Percentiles rank a stretch among this genome's conserved stretches.
These are phyloP conservation scores for Notechis scutatus DNA, from an alignment of 2,113 vertebrate genomes.

Conservation along the genomic window DNA sequence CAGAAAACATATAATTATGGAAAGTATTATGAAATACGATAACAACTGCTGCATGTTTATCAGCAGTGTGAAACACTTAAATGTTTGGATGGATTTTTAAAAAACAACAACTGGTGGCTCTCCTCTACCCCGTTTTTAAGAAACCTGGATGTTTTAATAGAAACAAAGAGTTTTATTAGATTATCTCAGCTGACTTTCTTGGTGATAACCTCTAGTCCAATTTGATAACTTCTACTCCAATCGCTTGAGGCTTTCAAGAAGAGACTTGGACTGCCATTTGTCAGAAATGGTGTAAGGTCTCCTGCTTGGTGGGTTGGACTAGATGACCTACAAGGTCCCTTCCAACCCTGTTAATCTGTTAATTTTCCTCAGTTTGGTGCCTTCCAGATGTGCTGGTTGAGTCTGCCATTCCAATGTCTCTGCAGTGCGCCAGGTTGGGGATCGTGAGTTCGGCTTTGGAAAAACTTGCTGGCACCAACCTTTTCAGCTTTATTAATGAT, in stretches of 20 bases:
- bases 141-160: conserved; percentile 52
- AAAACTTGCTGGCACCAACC: conserved; percentile 74
- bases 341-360: not conserved
- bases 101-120: conserved; percentile 5
- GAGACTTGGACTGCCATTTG: no score
- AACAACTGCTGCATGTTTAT: conserved; percentile 59
- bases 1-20: conserved; percentile 76
- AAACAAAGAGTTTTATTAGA: conserved; percentile 65
- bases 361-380: not conserved
- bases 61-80: conserved; percentile 63
- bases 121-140: conserved; percentile 36
- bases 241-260: no score
- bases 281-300: no score
- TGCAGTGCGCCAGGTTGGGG: not conserved
- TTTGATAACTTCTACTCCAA: no score
- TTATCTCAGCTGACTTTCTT: conserved; percentile 76
- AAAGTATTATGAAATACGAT: conserved; percentile 74
- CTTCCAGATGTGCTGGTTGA: not conserved
- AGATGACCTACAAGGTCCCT: no score
- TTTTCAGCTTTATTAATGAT: conserved; percentile 84
- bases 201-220: conserved; percentile 68
- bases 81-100: conserved; percentile 49
- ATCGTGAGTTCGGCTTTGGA: conserved; percentile 57
- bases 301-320: no score
- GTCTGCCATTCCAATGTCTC: not conserved